Percentiles rank a stretch among this genome's conserved stretches.
Evolutionary conservation across 2,113 vertebrate genomes (phyloP).

Genomic region (Protobothrops mucrosquamatus): DNA sequence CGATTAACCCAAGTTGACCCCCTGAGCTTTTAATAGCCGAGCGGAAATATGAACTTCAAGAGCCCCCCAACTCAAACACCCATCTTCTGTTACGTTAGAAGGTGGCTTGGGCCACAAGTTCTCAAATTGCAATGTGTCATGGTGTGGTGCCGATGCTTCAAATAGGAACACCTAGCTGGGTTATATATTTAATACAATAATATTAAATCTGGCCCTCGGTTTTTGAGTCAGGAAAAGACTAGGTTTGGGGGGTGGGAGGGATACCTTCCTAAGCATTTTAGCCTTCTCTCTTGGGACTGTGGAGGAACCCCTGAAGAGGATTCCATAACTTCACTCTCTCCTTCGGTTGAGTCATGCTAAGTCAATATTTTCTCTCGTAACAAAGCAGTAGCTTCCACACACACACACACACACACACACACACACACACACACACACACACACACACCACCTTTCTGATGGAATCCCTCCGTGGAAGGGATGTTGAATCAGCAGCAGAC

Average conservation of each 20-base stretch:
- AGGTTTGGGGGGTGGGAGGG: rapidly evolving
- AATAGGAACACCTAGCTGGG: background rate
- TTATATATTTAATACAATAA: background rate
- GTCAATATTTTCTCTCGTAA: conserved; percentile 14
- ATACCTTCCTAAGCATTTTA: rapidly evolving
- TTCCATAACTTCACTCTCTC: background rate
- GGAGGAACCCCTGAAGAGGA: no score
- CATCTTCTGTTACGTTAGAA: background rate
- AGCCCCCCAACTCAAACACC: no score
- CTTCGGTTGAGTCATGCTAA: background rate
- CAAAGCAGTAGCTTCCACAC: background rate
- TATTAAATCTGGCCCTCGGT: no score
- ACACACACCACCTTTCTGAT: background rate
- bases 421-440: no score
- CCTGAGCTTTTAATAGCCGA: background rate
- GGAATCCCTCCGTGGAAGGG: background rate
- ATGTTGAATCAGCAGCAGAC: background rate
- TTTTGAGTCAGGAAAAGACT: background rate
- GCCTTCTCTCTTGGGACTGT: no score
- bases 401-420: no score
- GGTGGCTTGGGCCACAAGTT: background rate
- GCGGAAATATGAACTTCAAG: background rate
- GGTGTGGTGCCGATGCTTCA: background rate
- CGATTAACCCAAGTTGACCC: background rate
- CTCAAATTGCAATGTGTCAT: background rate